phyloP scores from a whole-genome alignment of 2,797 vertebrate species.

The Cossypha dichroa region DNA sequence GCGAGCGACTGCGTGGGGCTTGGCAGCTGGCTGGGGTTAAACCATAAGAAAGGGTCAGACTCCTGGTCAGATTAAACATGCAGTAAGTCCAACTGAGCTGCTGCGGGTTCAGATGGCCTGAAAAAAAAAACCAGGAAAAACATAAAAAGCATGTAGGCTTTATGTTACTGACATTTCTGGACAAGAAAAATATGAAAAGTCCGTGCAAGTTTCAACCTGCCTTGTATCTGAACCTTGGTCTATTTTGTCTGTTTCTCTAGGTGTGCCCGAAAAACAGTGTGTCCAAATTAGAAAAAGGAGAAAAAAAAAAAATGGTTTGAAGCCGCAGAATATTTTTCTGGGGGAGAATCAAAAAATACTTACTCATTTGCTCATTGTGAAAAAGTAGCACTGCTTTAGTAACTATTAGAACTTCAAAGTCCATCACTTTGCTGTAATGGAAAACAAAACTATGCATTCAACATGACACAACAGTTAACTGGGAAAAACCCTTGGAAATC shows the following conservation, averaged over 20 bases:
- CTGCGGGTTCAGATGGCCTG: not conserved
- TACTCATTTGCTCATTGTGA: not conserved
- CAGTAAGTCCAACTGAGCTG: not conserved
- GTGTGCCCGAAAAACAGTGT: not conserved
- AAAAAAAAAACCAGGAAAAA: not conserved
- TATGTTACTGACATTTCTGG: not conserved
- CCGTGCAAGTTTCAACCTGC: not conserved
- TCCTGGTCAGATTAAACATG: not conserved
- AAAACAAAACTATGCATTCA: not conserved
- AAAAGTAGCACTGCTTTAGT: not conserved
- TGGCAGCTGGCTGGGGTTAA: not conserved
- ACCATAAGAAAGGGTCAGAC: not conserved
- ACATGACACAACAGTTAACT: not conserved
- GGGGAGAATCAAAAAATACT: not conserved
- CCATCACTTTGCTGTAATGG: not conserved
- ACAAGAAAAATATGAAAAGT: not conserved
- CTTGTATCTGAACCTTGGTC: not conserved
- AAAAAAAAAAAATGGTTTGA: accelerated
- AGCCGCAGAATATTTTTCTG: not conserved
- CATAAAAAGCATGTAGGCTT: not conserved
- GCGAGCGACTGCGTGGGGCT: accelerated
- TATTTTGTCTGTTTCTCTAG: not conserved
- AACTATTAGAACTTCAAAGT: not conserved
- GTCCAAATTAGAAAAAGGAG: too few species aligned
- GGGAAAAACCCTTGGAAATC: not conserved